Percentiles rank a stretch among this genome's conserved stretches.
phyloP scores from a whole-genome alignment of 1,140 invertebrate species.

The Conopomorpha cramerella region DNA sequence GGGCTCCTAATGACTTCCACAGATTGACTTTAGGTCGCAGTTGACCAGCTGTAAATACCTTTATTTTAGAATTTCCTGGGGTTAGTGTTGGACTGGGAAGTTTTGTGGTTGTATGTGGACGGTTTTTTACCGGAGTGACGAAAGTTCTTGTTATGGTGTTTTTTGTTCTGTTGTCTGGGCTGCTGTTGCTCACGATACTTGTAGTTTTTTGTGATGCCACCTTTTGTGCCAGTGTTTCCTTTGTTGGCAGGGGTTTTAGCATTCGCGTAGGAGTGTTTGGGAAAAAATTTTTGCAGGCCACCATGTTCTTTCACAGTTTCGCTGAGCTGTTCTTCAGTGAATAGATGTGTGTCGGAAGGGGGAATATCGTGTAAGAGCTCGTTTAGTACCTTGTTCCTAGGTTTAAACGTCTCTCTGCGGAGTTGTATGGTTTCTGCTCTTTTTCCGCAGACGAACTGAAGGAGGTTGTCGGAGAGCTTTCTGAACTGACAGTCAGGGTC shows the following conservation, averaged over 20 bases:
- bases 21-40: not conserved
- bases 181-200: not conserved
- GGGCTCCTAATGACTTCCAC: slow-evolving; percentile 1
- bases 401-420: slow-evolving; percentile 3
- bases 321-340: slow-evolving; percentile 2
- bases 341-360: slow-evolving; percentile 1
- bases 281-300: not conserved
- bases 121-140: not conserved
- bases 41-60: not conserved
- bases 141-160: not conserved
- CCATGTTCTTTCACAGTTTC: slow-evolving; percentile 1
- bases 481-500: not conserved
- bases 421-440: slow-evolving; percentile 3
- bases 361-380: not conserved
- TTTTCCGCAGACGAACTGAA: slow-evolving; percentile 1
- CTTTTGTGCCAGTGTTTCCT: not conserved
- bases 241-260: not conserved
- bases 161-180: not conserved
- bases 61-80: too few species aligned
- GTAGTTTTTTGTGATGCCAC: not conserved
- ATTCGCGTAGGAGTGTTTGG: not conserved
- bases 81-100: not conserved
- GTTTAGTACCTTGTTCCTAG: not conserved
- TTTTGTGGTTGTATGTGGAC: not conserved
- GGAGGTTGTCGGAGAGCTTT: slow-evolving; percentile 3